Conservation (phyloP, 1,140 invertebrate species). For the Daktulosphaira vitifoliae region DNA sequence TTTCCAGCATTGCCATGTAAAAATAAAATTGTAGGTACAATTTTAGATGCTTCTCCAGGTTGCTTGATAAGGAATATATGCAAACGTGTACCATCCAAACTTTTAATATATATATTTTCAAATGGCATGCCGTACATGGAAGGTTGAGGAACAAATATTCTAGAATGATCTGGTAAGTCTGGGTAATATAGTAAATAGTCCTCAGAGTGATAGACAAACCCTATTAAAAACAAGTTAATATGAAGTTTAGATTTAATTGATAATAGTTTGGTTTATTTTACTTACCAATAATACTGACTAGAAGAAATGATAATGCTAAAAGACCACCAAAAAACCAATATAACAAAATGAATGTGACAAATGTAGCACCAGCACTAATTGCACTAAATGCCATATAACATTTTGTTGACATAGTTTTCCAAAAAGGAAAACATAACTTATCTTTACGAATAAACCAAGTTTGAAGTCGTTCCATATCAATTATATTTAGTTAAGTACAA, state of each 20-base stretch:
- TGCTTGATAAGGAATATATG: slow-evolving; percentile 84
- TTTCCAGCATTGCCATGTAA: slow-evolving; percentile 96
- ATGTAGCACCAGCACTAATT: slow-evolving; percentile 44
- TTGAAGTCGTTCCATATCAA: slow-evolving; percentile 11
- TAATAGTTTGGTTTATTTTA: no score
- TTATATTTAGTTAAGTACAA: no score
- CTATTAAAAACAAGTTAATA: slow-evolving; percentile 44
- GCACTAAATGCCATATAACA: slow-evolving; percentile 22
- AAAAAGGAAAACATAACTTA: not conserved
- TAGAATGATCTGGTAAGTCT: slow-evolving; percentile 73
- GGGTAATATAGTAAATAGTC: slow-evolving; percentile 83
- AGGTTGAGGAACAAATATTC: slow-evolving; percentile 76
- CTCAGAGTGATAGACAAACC: slow-evolving; percentile 72
- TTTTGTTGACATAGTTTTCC: slow-evolving; percentile 19
- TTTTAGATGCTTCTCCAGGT: slow-evolving; percentile 52
- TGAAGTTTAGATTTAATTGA: slow-evolving; percentile 15
- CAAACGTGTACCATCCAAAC: slow-evolving; percentile 68
- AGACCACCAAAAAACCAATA: slow-evolving; percentile 75
- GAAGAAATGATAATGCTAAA: slow-evolving; percentile 58
- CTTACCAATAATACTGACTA: slow-evolving; percentile 57
- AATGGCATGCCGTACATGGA: slow-evolving; percentile 72
- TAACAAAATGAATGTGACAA: slow-evolving; percentile 59
- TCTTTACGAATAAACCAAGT: not conserved
- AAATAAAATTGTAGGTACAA: slow-evolving; percentile 69
- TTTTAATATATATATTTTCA: slow-evolving; percentile 70